Base-by-base conservation (phyloP, 2,113 vertebrate genomes). In the Prunella himalayana region DNA sequence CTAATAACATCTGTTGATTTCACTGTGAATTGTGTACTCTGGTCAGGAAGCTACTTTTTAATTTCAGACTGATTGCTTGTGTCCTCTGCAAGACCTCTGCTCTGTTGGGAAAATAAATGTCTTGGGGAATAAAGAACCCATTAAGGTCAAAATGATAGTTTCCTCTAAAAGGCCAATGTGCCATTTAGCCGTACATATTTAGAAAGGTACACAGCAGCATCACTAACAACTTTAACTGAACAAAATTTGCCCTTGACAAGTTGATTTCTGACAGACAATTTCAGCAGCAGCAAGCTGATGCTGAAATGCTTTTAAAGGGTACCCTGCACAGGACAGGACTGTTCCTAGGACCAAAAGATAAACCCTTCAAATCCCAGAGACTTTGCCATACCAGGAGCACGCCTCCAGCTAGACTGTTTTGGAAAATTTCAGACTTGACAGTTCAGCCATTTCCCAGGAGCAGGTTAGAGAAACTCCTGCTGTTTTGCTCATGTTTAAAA, bases 151-250 rank as follows among this genome's bases (percentile, higher is more conserved):
- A 96, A 88, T 35, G 10, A 61, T 2, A 37, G 63, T 59, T 92
- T 93, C 91, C 89, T 75, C 77, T 61, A 69, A 96, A 94, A 96
- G 82, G 60, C 70, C 85, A 89, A 20, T 9, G 56, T 56, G 45
- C 59, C 83, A 92, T 81, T 93, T 93, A 94, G 77, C 56, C 25
- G n/a, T 50, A 54, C 35, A 20, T 71, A 83, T 45, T 92, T 76
- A 42, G 47, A 91, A 92, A 71, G 25, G 59, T 33, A 76, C 9
- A 72, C 37, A 76, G 53, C 2, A 84, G 59, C 33, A 35, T 15
- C 30, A 92, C 41, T 68, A 95, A 65, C 37, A 80, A 81, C 24
- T 93, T 90, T 6, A 80, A 63, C 61, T 66, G 22, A 82, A 76
- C 1, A 6, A 50, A 49, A 71, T 65, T 49, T 56, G 15, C 37